These are phyloP conservation scores for Catharus bicknelli DNA, from an alignment of 2,113 vertebrate genomes.

Conservation along the genomic window DNA sequence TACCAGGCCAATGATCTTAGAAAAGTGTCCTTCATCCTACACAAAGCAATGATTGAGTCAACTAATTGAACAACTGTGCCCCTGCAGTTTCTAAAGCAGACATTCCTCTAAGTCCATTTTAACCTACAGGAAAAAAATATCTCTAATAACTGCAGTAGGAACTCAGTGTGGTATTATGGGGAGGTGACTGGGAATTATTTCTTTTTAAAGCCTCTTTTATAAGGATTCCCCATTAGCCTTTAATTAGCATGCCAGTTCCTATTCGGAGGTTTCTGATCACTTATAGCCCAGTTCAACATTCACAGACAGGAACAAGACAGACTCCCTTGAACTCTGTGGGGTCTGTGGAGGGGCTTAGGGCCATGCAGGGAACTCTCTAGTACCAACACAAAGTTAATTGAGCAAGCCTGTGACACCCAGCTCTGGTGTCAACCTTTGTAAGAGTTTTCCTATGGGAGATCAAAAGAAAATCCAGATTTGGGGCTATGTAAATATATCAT, in stretches of 20 bases:
- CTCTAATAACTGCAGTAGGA: neutral
- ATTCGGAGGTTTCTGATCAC: neutral
- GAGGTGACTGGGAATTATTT: neutral
- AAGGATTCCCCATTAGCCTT: slow-evolving; percentile 2
- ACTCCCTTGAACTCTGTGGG: neutral
- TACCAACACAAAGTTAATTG: neutral
- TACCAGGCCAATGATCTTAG: slow-evolving; percentile 24
- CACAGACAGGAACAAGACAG: neutral
- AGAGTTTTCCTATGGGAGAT: neutral
- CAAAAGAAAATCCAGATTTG: neutral
- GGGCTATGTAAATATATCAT: neutral
- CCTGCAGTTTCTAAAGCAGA: neutral
- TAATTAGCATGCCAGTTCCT: neutral
- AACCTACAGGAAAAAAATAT: neutral
- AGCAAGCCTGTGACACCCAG: neutral
- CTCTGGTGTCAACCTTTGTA: neutral
- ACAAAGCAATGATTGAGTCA: neutral
- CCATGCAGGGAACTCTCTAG: neutral
- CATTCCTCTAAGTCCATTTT: neutral
- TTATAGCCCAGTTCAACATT: neutral
- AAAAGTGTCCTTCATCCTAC: slow-evolving; percentile 30
- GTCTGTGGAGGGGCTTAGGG: neutral
- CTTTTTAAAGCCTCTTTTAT: slow-evolving; percentile 32
- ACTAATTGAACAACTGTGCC: slow-evolving; percentile 5
- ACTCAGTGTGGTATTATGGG: neutral